Conservation (phyloP, 2,797 vertebrate genomes). For the Rhinichthys osculus region DNA sequence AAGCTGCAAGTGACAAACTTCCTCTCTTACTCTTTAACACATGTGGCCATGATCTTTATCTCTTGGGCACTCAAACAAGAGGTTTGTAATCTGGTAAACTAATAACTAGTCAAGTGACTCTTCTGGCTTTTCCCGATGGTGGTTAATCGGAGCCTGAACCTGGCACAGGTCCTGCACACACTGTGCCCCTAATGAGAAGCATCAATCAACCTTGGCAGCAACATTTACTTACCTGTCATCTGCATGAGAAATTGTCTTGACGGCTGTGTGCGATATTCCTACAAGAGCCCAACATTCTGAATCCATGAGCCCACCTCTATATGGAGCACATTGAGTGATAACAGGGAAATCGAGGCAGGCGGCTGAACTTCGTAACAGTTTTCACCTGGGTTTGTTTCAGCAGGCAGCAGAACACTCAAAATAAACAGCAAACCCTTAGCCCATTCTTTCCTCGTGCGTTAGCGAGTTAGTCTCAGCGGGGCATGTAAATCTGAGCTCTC, state of each 20-base stretch:
- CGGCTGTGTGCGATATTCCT: constrained; percentile 34
- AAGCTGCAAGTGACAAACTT: constrained; percentile 16
- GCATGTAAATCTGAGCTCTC: constrained; percentile 35
- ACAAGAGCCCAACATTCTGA: constrained; percentile 50
- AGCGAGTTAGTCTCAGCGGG: constrained; percentile 25
- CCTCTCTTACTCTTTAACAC: constrained; percentile 15
- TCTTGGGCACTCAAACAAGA: constrained; percentile 4
- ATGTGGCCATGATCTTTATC: constrained; percentile 2
- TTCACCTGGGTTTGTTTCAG: constrained; percentile 29
- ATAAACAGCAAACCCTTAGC: constrained; percentile 33
- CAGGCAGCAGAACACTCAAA: constrained; percentile 6
- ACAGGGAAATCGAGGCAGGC: neutral
- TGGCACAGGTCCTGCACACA: constrained; percentile 39
- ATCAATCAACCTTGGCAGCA: constrained; percentile 52
- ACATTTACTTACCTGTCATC: constrained; percentile 33
- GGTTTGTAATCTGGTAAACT: constrained; percentile 18
- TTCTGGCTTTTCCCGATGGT: neutral
- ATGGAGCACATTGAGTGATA: neutral
- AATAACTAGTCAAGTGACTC: constrained; percentile 23
- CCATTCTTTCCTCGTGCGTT: constrained; percentile 3
- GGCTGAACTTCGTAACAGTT: constrained; percentile 13
- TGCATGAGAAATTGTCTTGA: constrained; percentile 48
- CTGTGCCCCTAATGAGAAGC: constrained; percentile 49
- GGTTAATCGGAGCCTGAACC: constrained; percentile 18
- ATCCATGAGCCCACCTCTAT: constrained; percentile 40